A percentile compares a stretch with the other conserved stretches of the same genome.
Evolutionary conservation across 2,888 invertebrate genomes (phyloP).

Genomic region (Rhodophaea formosa): DNA sequence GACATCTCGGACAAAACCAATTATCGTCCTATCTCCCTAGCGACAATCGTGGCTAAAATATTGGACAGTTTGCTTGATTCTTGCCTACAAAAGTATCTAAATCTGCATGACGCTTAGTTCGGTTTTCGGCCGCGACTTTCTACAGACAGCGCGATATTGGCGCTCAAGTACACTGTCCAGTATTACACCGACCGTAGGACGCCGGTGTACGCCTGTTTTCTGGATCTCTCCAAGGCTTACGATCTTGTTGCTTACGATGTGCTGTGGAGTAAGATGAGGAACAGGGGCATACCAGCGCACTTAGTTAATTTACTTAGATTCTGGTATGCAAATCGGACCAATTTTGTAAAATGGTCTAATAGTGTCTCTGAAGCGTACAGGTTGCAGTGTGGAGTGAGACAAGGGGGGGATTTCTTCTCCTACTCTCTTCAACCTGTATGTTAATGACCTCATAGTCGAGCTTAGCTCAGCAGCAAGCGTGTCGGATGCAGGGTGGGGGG

Average conservation of each 20-base stretch:
- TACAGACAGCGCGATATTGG: slow-evolving; percentile 23
- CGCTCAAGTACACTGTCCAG: slow-evolving; percentile 23
- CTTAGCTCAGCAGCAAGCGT: slow-evolving; percentile 16
- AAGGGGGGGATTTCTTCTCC: slow-evolving; percentile 6
- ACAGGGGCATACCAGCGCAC: slow-evolving; percentile 10
- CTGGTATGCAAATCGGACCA: slow-evolving; percentile 15
- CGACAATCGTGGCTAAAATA: slow-evolving; percentile 27
- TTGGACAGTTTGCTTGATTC: slow-evolving; percentile 25
- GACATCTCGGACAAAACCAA: slow-evolving; percentile 20
- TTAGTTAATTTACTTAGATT: neutral
- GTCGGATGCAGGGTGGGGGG: slow-evolving; percentile 3
- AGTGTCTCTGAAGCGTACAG: slow-evolving; percentile 2
- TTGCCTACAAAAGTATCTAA: slow-evolving; percentile 16
- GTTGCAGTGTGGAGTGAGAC: slow-evolving; percentile 17
- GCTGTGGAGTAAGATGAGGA: slow-evolving; percentile 14
- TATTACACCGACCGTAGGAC: slow-evolving; percentile 20
- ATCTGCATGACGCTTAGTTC: slow-evolving; percentile 23
- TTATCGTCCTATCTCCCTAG: slow-evolving; percentile 27
- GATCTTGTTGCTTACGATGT: slow-evolving; percentile 16
- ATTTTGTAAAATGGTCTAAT: slow-evolving; percentile 7
- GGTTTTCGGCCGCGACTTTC: slow-evolving; percentile 23
- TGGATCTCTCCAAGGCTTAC: slow-evolving; percentile 17
- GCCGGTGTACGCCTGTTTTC: slow-evolving; percentile 16
- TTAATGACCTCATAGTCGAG: no score
- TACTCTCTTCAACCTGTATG: slow-evolving; percentile 10